Evolutionary conservation across 1,140 invertebrate species (phyloP).

Genomic region (Protaetia brevitarsis): DNA sequence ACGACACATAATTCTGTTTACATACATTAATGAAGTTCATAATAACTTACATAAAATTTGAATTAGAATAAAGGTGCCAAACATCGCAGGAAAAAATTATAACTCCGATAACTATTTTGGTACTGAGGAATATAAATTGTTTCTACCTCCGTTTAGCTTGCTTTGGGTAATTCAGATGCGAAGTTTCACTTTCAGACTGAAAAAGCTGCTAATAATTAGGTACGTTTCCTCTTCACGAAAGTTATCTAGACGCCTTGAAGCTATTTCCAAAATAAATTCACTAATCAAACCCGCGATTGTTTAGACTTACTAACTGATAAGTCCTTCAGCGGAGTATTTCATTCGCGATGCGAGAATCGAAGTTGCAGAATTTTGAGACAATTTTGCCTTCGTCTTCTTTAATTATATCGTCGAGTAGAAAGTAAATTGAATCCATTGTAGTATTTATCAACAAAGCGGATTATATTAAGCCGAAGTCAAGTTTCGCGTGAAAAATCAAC

Average conservation of each 20-base stretch:
- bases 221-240: neutral
- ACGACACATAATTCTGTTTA: no score
- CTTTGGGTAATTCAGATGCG: no score
- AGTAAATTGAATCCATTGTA: conserved; percentile 13
- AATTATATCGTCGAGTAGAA: conserved; percentile 3
- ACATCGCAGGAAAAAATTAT: no score
- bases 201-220: no score
- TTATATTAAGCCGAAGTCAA: conserved; percentile 8
- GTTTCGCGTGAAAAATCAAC: conserved; percentile 7
- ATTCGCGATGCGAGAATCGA: neutral
- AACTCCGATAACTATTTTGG: no score
- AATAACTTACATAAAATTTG: no score
- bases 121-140: no score
- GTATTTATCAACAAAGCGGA: conserved; percentile 16
- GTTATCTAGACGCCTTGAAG: neutral
- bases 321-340: neutral
- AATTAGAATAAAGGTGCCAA: no score
- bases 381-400: conserved; percentile 5
- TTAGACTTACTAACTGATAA: neutral
- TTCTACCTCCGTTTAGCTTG: no score
- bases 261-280: neutral
- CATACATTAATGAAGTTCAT: no score
- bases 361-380: neutral
- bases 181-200: no score
- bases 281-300: neutral